Base-by-base conservation (phyloP, 2,113 vertebrate species). In the Epinephelus lanceolatus region DNA sequence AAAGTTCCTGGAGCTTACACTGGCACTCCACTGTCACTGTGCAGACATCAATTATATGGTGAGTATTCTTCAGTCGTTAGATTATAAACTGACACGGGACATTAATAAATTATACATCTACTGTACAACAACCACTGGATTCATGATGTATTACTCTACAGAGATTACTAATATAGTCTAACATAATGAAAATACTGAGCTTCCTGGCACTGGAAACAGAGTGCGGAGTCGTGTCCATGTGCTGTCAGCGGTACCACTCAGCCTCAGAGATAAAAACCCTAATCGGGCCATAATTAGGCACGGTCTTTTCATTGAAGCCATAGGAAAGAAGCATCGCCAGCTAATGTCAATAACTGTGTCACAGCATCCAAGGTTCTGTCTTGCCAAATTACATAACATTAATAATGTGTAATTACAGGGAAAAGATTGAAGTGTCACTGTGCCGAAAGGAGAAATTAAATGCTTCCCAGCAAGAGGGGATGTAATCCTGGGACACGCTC, bases 361-460 rank as follows among this genome's bases (percentile, higher is more conserved):
- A 75, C 74, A 76, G 86, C 84, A 90, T 92, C 88, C 89, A 88
- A 86, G 83, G 79, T 87, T 82, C 88, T 83, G 83, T 89, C 87
- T 86, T 72, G 87, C 84, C 76, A 93, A 94, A 94, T 95, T 89
- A 90, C 85, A 81, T 83, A 88, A 92, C 88, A 94, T 94, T 93
- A 94, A 94, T 95, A 94, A 94, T 71, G 88, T 83, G 88, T 94
- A 94, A 94, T 95, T 95, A 94, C 53, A 69, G 81, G 73, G 86
- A 77, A 91, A 91, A 89, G 90, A 94, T 86, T 93, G 88, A 85
- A 89, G 88, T 92, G 92, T 92, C 94, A 93, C 87, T 84, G 88
- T 88, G 87, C 84, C 83, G 68, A 93, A 93, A 93, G 91, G 76
- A 92, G 84, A 94, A 93, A 92, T 94, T 63, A 94, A 93, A 92